phyloP scores from a whole-genome alignment of 2,113 vertebrate species.

The Rhombomys opimus region DNA sequence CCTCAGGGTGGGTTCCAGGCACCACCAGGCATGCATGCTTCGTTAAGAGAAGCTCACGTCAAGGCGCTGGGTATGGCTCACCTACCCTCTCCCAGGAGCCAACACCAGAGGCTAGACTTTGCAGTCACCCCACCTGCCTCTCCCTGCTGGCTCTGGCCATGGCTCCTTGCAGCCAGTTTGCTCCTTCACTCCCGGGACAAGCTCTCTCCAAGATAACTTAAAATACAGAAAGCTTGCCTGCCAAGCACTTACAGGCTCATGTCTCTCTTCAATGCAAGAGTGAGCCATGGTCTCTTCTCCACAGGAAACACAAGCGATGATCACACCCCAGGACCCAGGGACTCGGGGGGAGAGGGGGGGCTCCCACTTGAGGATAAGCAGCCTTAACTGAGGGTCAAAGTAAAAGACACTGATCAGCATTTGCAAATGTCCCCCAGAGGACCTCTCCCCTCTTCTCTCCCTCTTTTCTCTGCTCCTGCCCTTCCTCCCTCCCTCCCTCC shows the following conservation, averaged over 20 bases:
- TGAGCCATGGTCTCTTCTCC: not conserved
- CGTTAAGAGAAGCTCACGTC: not conserved
- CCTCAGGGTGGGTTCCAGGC: not conserved
- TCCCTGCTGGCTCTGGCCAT: not conserved
- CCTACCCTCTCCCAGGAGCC: not conserved
- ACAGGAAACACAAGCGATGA: not conserved
- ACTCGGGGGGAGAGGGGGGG: not conserved
- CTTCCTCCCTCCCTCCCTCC: no score
- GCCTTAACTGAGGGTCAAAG: constrained; percentile 48
- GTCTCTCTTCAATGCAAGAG: not conserved
- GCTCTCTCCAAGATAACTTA: not conserved
- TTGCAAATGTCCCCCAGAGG: not conserved
- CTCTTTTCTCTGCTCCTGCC: not conserved
- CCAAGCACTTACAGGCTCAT: not conserved
- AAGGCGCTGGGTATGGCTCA: not conserved
- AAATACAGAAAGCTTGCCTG: not conserved
- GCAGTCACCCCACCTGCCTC: not conserved
- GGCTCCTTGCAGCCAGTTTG: not conserved
- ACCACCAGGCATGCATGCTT: not conserved
- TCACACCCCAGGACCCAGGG: not conserved
- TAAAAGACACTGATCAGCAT: not conserved
- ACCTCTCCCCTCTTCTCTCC: not conserved
- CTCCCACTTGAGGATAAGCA: not conserved
- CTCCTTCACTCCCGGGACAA: not conserved
- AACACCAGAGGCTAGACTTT: not conserved